A percentile compares a stretch with the other conserved stretches of the same genome.
Conservation (phyloP, 2,113 vertebrate genomes). For the Caretta caretta region DNA sequence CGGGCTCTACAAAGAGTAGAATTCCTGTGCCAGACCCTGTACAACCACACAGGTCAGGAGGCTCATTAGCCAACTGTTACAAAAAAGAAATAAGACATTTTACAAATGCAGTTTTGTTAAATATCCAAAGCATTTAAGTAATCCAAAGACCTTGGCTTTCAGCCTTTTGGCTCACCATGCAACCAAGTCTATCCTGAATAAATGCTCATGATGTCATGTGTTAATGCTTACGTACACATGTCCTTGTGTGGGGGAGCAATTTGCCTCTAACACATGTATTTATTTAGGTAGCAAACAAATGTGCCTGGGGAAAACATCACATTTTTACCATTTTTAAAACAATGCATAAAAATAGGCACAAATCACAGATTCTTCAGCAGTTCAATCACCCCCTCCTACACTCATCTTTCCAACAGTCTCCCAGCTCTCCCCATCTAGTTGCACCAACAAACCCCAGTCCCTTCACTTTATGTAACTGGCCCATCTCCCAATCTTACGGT, state of each 20-base stretch:
- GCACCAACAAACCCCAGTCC: background rate
- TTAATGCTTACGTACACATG: too few species aligned
- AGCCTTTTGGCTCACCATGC: background rate
- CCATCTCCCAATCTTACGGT: rapidly evolving
- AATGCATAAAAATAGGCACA: background rate
- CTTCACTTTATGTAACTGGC: background rate
- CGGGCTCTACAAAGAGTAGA: background rate
- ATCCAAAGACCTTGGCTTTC: background rate
- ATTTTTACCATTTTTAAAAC: background rate
- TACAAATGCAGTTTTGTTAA: background rate
- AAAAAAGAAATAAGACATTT: background rate
- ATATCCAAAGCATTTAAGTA: background rate
- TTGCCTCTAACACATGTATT: background rate
- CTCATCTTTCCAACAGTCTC: rapidly evolving
- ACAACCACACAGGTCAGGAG: background rate
- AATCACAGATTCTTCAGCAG: background rate
- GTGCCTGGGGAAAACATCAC: background rate
- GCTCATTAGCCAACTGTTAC: background rate
- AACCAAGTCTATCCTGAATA: background rate
- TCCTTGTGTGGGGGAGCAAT: background rate
- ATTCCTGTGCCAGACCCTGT: background rate
- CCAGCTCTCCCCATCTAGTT: rapidly evolving
- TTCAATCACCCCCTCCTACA: rapidly evolving
- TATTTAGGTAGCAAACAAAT: background rate
- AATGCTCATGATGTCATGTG: background rate